These are phyloP conservation scores for Bradypodion ventrale DNA, from an alignment of 2,797 vertebrate genomes.

Conservation along the genomic window DNA sequence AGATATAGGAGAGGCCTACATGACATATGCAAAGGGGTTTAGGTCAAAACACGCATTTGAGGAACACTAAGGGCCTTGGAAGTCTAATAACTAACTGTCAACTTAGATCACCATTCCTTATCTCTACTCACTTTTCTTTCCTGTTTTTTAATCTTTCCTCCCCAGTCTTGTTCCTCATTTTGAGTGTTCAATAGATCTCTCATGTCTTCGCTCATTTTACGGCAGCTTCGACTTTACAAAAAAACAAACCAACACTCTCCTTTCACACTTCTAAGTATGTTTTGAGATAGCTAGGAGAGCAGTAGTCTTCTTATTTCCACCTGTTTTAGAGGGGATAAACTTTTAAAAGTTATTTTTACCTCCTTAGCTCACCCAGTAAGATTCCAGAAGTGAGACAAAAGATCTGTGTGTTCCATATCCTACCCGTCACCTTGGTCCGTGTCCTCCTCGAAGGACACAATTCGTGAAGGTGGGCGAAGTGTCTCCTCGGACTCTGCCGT, in stretches of 20 bases:
- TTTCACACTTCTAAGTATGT: not conserved
- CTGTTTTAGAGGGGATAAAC: not conserved
- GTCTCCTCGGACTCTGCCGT: too few relatives aligned
- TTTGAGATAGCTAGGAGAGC: not conserved
- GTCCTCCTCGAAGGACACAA: not conserved
- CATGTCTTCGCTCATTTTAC: not conserved
- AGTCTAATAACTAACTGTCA: not conserved
- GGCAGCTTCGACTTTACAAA: not conserved
- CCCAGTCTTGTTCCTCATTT: not conserved
- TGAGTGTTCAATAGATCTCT: not conserved
- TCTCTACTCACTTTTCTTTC: not conserved
- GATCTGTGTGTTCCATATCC: not conserved
- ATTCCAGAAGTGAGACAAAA: not conserved
- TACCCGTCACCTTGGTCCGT: slow-evolving; percentile 1
- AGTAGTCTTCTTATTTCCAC: not conserved
- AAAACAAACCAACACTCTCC: not conserved
- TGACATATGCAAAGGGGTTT: not conserved
- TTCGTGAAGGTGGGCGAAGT: not conserved
- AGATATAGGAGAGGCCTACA: too few relatives aligned
- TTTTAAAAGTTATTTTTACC: not conserved
- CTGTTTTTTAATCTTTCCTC: not conserved
- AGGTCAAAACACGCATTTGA: not conserved
- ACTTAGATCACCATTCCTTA: not conserved
- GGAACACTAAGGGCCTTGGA: not conserved
- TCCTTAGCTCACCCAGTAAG: not conserved